phyloP scores from a whole-genome alignment of 2,888 invertebrate genomes.

The Drosophila suboccidentalis region DNA sequence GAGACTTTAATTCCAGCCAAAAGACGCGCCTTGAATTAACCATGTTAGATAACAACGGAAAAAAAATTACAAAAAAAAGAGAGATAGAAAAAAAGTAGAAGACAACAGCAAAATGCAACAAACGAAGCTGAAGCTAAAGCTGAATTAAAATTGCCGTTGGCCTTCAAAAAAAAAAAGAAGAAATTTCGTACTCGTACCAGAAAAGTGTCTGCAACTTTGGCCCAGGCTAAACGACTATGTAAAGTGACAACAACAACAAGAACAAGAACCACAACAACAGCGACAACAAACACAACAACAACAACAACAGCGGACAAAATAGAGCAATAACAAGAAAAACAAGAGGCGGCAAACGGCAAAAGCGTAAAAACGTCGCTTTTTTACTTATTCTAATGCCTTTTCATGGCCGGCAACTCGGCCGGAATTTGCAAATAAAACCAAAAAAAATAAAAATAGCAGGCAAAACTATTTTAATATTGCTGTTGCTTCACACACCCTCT shows the following conservation, averaged over 20 bases:
- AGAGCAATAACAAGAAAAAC: constrained; percentile 36
- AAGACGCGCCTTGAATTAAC: constrained; percentile 77
- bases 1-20: constrained; percentile 70
- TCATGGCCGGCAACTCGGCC: constrained; percentile 61
- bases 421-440: constrained; percentile 19
- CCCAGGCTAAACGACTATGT: constrained; percentile 69
- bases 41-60: constrained; percentile 76
- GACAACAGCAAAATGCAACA: constrained; percentile 52
- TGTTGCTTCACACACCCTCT: constrained; percentile 12
- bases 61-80: constrained; percentile 1
- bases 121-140: constrained; percentile 48
- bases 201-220: constrained; percentile 65
- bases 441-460: constrained; percentile 27
- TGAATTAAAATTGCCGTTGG: constrained; percentile 70
- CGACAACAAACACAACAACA: not conserved
- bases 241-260: constrained; percentile 54
- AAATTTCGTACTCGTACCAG: constrained; percentile 30
- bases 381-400: constrained; percentile 72
- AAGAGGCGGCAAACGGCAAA: constrained; percentile 36
- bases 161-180: constrained; percentile 58
- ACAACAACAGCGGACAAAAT: constrained; percentile 1
- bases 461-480: constrained; percentile 17
- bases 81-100: constrained; percentile 1
- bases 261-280: constrained; percentile 34
- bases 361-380: constrained; percentile 74